These are phyloP conservation scores for Orthosia cruda DNA, from an alignment of 2,888 invertebrate species.

Conservation along the genomic window DNA sequence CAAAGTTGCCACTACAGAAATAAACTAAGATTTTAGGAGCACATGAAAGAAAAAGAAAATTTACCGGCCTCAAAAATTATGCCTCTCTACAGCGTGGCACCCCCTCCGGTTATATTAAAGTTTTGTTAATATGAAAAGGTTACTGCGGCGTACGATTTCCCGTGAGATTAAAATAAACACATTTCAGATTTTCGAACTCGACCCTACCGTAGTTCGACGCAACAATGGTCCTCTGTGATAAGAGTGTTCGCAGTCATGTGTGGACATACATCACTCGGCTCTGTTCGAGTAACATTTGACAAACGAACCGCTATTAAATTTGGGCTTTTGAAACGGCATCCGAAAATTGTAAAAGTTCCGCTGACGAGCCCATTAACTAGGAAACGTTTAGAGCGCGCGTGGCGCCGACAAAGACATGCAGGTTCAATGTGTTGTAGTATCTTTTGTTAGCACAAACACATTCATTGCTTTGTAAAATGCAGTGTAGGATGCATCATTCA, in stretches of 20 bases:
- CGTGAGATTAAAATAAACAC: constrained; percentile 79
- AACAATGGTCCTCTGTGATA: constrained; percentile 73
- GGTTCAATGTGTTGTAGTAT: constrained; percentile 10
- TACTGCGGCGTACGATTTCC: constrained; percentile 82
- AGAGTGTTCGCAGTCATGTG: constrained; percentile 68
- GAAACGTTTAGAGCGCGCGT: constrained; percentile 34
- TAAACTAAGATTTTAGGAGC: constrained; percentile 80
- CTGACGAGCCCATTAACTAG: constrained; percentile 68
- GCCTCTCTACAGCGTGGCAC: constrained; percentile 72
- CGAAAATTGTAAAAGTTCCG: constrained; percentile 74
- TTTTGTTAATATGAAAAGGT: constrained; percentile 86
- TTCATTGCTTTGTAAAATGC: constrained; percentile 19
- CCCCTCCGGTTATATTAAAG: constrained; percentile 83
- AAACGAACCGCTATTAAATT: constrained; percentile 72
- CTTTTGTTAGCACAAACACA: constrained; percentile 2
- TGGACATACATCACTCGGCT: constrained; percentile 64
- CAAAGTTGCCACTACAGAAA: constrained; percentile 75
- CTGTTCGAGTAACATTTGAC: constrained; percentile 57
- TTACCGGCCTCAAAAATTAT: constrained; percentile 86
- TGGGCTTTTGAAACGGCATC: constrained; percentile 70
- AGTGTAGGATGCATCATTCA: background rate
- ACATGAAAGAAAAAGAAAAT: constrained; percentile 85
- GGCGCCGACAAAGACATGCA: constrained; percentile 14
- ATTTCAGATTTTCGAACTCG: constrained; percentile 76
- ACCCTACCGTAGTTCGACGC: constrained; percentile 69